A percentile compares a stretch with the other conserved stretches of the same genome.
These are phyloP conservation scores for Dione juno DNA, from an alignment of 2,888 invertebrate species.

Conservation along the genomic window DNA sequence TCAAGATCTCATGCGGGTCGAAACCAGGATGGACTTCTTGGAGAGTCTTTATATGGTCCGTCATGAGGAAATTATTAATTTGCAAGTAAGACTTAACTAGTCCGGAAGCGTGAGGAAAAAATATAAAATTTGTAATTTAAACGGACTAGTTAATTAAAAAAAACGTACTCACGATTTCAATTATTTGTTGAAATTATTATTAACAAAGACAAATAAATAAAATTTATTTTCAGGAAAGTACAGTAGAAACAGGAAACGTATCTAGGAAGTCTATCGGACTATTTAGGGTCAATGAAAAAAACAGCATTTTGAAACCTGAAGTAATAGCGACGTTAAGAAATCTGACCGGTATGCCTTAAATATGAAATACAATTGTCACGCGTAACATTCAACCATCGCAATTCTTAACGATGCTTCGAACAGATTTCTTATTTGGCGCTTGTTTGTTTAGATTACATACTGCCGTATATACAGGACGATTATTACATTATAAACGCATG, in stretches of 20 bases:
- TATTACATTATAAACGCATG: background rate
- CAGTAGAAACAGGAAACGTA: constrained; percentile 23
- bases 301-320: constrained; percentile 38
- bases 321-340: constrained; percentile 46
- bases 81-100: constrained; percentile 34
- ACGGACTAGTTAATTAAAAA: constrained; percentile 11
- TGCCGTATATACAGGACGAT: background rate
- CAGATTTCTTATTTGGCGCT: constrained; percentile 10
- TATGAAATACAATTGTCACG: background rate
- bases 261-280: constrained; percentile 12
- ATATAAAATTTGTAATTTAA: background rate
- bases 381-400: background rate
- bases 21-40: constrained; percentile 69
- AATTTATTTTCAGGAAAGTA: constrained; percentile 37
- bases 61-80: constrained; percentile 35
- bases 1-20: constrained; percentile 88
- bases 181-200: background rate
- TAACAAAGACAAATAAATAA: background rate
- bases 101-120: constrained; percentile 4
- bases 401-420: constrained; percentile 4
- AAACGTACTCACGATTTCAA: constrained; percentile 11
- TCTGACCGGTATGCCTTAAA: constrained; percentile 44
- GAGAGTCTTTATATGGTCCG: constrained; percentile 38
- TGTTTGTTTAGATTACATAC: background rate
- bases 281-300: constrained; percentile 18